Evolutionary conservation across 2,888 invertebrate species (phyloP).

Genomic region (Drosophila meridiana): DNA sequence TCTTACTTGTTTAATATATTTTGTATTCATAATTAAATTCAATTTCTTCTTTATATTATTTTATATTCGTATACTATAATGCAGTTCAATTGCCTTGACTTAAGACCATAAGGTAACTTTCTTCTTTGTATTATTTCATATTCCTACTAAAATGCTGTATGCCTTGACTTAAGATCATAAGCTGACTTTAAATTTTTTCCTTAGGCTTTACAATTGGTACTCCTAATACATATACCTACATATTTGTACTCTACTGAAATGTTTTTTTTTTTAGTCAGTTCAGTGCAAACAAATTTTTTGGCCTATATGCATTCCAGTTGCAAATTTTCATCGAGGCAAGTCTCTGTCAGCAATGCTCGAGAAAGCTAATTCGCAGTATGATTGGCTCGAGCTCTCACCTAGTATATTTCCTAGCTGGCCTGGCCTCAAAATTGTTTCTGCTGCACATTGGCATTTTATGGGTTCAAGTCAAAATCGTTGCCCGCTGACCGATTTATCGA

Average conservation of each 20-base stretch:
- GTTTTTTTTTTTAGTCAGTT: neutral
- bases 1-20: too few relatives aligned
- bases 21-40: too few relatives aligned
- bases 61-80: too few relatives aligned
- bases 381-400: slow-evolving; percentile 14
- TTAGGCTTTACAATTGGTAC: neutral
- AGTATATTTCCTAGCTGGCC: neutral
- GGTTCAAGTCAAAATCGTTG: slow-evolving; percentile 18
- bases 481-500: slow-evolving; percentile 43
- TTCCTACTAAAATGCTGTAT: too few relatives aligned
- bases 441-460: slow-evolving; percentile 35
- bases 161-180: too few relatives aligned
- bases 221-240: too few relatives aligned
- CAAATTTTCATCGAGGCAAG: slow-evolving; percentile 27
- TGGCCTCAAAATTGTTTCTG: slow-evolving; percentile 3
- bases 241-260: neutral
- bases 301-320: slow-evolving; percentile 24
- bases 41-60: too few relatives aligned
- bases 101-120: too few relatives aligned
- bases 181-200: too few relatives aligned
- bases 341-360: slow-evolving; percentile 6
- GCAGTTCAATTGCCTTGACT: too few relatives aligned
- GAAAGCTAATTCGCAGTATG: slow-evolving; percentile 8
- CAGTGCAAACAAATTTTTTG: slow-evolving; percentile 33
- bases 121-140: too few relatives aligned